Evolutionary conservation across 2,797 vertebrate species (phyloP).

Genomic region (Sebastes cheni): DNA sequence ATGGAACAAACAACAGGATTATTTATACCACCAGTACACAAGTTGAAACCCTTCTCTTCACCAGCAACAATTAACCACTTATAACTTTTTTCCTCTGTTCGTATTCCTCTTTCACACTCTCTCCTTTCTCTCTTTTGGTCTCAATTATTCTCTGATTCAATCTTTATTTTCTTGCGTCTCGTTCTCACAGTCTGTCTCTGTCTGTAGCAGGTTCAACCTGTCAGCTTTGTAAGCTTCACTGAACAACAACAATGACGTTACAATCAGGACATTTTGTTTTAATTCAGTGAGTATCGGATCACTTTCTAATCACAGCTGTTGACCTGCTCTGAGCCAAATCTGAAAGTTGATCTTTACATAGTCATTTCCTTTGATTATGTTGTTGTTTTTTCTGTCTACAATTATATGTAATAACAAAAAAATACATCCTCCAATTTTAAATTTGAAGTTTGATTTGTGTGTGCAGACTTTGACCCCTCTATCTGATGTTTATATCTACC

Average conservation of each 20-base stretch:
- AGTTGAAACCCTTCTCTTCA: background rate
- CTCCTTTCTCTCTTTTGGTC: background rate
- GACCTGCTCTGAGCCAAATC: background rate
- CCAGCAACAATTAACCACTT: background rate
- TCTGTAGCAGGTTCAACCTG: slow-evolving; percentile 19
- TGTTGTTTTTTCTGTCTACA: background rate
- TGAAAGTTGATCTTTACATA: background rate
- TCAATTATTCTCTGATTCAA: background rate
- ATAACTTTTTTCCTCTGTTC: background rate
- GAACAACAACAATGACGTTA: slow-evolving; percentile 1
- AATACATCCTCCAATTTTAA: background rate
- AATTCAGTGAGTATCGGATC: background rate
- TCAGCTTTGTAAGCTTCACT: background rate
- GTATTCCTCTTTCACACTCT: background rate
- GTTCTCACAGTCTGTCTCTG: background rate
- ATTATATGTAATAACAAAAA: background rate
- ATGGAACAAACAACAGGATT: background rate
- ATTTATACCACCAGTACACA: background rate
- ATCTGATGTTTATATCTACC: background rate
- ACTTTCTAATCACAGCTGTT: background rate
- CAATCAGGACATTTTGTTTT: background rate
- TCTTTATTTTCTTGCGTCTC: background rate
- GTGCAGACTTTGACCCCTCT: background rate
- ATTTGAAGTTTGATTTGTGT: background rate
- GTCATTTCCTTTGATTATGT: background rate